Evolutionary conservation across 1,140 invertebrate species (phyloP).

Genomic region (Drosophila quadrilineata): DNA sequence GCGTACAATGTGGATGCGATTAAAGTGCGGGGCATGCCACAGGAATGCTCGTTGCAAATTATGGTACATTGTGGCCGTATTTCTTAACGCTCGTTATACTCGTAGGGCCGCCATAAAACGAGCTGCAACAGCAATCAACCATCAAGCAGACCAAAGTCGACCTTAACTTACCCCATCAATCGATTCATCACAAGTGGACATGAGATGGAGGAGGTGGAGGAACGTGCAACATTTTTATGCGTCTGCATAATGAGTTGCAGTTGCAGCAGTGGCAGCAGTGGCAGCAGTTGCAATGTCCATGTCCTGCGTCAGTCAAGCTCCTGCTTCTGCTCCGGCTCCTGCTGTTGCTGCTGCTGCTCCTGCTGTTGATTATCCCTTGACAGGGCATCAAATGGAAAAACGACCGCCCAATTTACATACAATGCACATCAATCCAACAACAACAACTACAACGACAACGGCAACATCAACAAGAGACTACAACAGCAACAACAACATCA

Average conservation of each 20-base stretch:
- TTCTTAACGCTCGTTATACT: slow-evolving; percentile 67
- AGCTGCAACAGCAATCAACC: slow-evolving; percentile 29
- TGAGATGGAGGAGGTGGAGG: slow-evolving; percentile 31
- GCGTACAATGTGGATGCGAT: slow-evolving; percentile 22
- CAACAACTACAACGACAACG: slow-evolving; percentile 44
- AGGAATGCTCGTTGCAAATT: slow-evolving; percentile 53
- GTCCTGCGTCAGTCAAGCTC: slow-evolving; percentile 24
- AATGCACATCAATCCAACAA: slow-evolving; percentile 72
- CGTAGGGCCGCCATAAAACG: too few species aligned
- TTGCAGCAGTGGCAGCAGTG: slow-evolving; percentile 25
- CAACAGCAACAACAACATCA: slow-evolving; percentile 36
- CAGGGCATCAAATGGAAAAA: slow-evolving; percentile 78
- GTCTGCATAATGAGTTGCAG: slow-evolving; percentile 72
- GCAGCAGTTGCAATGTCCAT: slow-evolving; percentile 31
- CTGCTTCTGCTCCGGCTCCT: too few species aligned
- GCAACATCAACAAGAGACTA: slow-evolving; percentile 32
- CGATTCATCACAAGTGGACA: slow-evolving; percentile 17
- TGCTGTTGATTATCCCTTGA: slow-evolving; percentile 79
- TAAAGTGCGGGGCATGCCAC: slow-evolving; percentile 21
- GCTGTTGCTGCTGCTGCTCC: too few species aligned
- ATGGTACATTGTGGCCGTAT: slow-evolving; percentile 67
- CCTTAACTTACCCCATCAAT: slow-evolving; percentile 11
- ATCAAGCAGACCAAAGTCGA: slow-evolving; percentile 2
- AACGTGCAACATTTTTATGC: slow-evolving; percentile 59
- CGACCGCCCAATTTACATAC: slow-evolving; percentile 79